Conservation (phyloP, 2,113 vertebrate genomes). For the Riparia riparia region DNA sequence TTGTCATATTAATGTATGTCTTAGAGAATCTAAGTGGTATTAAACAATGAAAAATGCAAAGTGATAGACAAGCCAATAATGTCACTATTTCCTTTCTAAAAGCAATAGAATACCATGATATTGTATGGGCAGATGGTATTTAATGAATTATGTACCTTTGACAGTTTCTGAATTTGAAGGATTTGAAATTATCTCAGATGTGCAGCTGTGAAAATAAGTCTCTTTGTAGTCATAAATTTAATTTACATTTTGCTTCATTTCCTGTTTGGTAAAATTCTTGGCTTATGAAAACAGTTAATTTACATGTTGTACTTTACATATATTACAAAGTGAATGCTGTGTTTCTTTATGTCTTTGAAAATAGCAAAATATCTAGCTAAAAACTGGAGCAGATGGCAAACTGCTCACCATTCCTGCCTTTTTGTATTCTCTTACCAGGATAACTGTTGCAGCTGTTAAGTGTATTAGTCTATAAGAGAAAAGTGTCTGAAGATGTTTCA, state of each 20-base stretch:
- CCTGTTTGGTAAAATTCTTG: conserved; percentile 30
- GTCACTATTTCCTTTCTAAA: conserved; percentile 5
- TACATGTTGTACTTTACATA: not conserved
- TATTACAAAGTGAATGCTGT: not conserved
- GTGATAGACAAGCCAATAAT: not conserved
- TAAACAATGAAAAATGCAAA: not conserved
- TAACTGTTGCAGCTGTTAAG: not conserved
- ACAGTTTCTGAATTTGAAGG: conserved; percentile 18
- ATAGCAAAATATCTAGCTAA: not conserved
- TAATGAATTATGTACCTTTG: not conserved
- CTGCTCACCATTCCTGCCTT: not conserved
- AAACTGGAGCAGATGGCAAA: not conserved
- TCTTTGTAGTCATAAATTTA: conserved; percentile 14
- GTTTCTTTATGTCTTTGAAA: conserved; percentile 22
- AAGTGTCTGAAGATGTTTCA: not conserved
- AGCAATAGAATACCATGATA: not conserved
- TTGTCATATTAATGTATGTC: not conserved
- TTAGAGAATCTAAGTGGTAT: not conserved
- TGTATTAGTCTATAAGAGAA: not conserved
- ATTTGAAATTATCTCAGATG: not conserved
- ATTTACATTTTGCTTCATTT: conserved; percentile 50
- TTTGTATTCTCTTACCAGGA: not conserved
- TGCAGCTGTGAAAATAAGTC: not conserved
- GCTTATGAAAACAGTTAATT: conserved; percentile 5
- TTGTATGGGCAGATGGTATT: not conserved